Evolutionary conservation across 2,113 vertebrate genomes (phyloP), one percentile per base, ranked within the genome.

Genomic region (Phylloscopus whistleri): DNA sequence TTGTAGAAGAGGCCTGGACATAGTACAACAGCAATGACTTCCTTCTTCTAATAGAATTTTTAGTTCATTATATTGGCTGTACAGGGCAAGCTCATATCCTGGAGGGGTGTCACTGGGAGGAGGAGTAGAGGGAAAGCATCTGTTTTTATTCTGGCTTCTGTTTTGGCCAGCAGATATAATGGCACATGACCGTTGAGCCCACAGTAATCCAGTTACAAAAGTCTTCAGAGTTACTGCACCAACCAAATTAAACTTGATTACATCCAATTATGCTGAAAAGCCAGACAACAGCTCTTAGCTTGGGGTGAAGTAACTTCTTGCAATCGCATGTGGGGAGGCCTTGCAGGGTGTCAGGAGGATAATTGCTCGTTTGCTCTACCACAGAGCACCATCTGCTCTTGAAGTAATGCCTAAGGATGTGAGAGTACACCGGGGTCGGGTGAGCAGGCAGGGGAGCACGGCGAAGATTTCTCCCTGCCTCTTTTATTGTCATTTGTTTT

Each of bases 131-230:
- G 60, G 46, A 91, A 94, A 92, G 91, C 90, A 96, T 95, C 96
- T 97, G 96, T 35, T 98, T 98, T 97, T 97, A 97, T 97, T 97
- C 98, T 98, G 98, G 97, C 94, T 98, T 98, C 97, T 97, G 98
- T 98, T 98, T 96, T 96, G 94, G 85, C 95, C 96, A 91, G 96
- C 96, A 93, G 96, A 96, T 95, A 89, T 98, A 98, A 98, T 98
- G 91, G 96, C 97, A 97, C 96, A 98, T 98, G 98, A 98, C 97
- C 95, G 69, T 93, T 96, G 96, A 97, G 97, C 98, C 88, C 85
- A 97, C 97, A 96, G 89, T 98, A 98, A 98, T 98, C 94, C 91
- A 96, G 94, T 98, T 98, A 97, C 73, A 97, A 97, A 98, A 98
- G 97, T 96, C 97, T 96, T 97, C 96, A 86, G 97, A 98, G 97